phyloP scores from a whole-genome alignment of 2,113 vertebrate species.

The Chlorocebus sabaeus region DNA sequence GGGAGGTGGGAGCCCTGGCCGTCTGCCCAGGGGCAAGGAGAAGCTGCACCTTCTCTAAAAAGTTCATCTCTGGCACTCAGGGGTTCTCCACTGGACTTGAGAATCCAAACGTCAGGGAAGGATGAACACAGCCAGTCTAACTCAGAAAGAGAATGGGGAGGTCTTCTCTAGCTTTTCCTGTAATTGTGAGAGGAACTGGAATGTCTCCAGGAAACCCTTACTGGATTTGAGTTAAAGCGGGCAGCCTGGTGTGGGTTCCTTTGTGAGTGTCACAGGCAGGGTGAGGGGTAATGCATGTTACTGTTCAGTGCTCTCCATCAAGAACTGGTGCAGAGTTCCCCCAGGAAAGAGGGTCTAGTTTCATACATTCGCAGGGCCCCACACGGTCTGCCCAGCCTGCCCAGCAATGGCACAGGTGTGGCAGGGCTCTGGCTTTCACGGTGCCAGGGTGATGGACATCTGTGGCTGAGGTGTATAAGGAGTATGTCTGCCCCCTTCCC shows the following conservation, averaged over 20 bases:
- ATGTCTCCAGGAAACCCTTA: background rate
- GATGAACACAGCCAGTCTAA: background rate
- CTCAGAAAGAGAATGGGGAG: background rate
- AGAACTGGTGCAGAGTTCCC: background rate
- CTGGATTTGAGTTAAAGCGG: background rate
- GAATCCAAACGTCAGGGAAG: background rate
- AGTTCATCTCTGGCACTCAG: background rate
- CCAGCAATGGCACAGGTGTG: rapidly evolving
- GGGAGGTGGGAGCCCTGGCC: background rate
- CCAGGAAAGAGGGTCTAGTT: background rate
- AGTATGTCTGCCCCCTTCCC: background rate
- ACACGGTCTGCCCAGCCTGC: rapidly evolving
- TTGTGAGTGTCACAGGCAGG: background rate
- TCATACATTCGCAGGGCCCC: background rate
- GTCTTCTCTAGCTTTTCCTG: background rate
- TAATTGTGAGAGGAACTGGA: background rate
- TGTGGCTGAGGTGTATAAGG: background rate
- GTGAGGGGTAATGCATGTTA: background rate
- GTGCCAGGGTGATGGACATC: background rate
- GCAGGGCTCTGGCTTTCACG: background rate
- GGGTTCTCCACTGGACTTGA: background rate
- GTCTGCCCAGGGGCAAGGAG: background rate
- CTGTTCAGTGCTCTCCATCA: background rate
- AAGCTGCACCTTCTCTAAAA: background rate
- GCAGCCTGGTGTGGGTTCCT: background rate